phyloP scores from a whole-genome alignment of 2,888 invertebrate species.

The Cynaeus angustus region DNA sequence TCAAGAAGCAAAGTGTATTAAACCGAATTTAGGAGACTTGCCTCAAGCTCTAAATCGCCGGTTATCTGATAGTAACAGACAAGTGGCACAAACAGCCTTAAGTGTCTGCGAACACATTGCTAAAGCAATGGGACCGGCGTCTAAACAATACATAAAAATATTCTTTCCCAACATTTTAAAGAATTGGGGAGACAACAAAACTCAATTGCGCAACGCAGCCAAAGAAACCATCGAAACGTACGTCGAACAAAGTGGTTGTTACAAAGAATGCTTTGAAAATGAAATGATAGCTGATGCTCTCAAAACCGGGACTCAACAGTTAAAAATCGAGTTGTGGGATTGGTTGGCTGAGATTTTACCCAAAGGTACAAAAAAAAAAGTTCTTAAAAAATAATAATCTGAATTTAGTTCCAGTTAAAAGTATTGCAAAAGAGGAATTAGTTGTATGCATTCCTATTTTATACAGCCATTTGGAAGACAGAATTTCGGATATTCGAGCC shows the following conservation, averaged over 20 bases:
- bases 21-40: constrained; percentile 87
- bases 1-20: constrained; percentile 86
- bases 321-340: constrained; percentile 86
- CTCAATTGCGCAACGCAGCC: constrained; percentile 86
- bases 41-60: constrained; percentile 86
- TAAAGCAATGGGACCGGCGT: constrained; percentile 86
- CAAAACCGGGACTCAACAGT: constrained; percentile 87
- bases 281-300: constrained; percentile 93
- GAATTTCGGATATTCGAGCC: constrained; percentile 93
- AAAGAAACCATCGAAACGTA: constrained; percentile 89
- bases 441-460: constrained; percentile 83
- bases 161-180: constrained; percentile 92
- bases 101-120: constrained; percentile 89
- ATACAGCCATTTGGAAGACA: constrained; percentile 90
- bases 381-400: background rate
- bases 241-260: constrained; percentile 87
- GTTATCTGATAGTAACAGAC: constrained; percentile 92
- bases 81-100: constrained; percentile 88
- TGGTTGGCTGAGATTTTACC: constrained; percentile 92
- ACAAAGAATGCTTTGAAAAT: constrained; percentile 87
- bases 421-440: constrained; percentile 88
- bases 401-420: constrained; percentile 78
- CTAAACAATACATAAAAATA: constrained; percentile 85
- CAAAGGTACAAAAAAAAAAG: constrained; percentile 72
- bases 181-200: constrained; percentile 84